Conservation (phyloP, 2,888 invertebrate genomes). For the Sericinus montela region DNA sequence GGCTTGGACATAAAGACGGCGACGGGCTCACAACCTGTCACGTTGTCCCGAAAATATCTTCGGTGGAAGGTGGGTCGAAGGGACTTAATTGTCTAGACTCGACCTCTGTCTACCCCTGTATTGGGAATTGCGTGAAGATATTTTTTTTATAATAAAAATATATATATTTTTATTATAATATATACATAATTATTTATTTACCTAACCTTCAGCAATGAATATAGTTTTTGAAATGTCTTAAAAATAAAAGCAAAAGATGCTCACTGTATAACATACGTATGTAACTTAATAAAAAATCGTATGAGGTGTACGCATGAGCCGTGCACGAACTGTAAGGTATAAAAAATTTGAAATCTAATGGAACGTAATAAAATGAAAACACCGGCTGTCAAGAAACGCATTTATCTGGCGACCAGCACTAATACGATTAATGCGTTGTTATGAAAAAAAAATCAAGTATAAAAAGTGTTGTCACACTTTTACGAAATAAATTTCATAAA, state of each 20-base stretch:
- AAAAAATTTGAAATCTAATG: conserved; percentile 63
- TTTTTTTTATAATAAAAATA: too few species aligned
- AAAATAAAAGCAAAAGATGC: background rate
- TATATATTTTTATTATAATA: too few species aligned
- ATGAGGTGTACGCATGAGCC: background rate
- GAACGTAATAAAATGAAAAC: conserved; percentile 46
- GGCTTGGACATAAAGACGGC: too few species aligned
- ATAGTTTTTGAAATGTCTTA: background rate
- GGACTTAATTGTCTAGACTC: too few species aligned
- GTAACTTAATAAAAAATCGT: too few species aligned
- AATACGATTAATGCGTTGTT: conserved; percentile 57
- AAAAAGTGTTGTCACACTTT: conserved; percentile 4
- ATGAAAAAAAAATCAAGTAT: conserved; percentile 22
- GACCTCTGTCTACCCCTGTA: too few species aligned
- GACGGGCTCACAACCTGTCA: too few species aligned
- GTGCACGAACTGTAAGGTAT: conserved; percentile 28
- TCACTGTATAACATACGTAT: conserved; percentile 3
- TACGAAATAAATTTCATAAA: background rate
- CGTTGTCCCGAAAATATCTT: too few species aligned
- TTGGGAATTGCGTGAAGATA: too few species aligned
- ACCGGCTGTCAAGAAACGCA: conserved; percentile 54
- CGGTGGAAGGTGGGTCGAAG: too few species aligned
- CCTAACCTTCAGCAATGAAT: too few species aligned
- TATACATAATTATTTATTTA: too few species aligned
- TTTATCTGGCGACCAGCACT: conserved; percentile 67